A percentile compares a stretch with the other conserved stretches of the same genome.
phyloP scores from a whole-genome alignment of 92 coral and sea anemone species.

The Chrysogorgia sp. region DNA sequence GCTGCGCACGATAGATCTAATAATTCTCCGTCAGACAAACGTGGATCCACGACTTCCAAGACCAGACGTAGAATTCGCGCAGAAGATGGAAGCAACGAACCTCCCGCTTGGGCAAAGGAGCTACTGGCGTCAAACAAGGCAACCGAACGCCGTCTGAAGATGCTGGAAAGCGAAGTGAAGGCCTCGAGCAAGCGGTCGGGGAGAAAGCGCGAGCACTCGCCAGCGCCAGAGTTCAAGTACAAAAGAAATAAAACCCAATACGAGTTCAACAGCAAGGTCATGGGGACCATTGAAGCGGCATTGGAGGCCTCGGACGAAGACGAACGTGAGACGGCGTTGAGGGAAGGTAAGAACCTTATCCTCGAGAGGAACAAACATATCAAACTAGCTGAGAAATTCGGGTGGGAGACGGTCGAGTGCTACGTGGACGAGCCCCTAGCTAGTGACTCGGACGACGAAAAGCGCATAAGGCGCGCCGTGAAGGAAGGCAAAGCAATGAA shows the following conservation, averaged over 20 bases:
- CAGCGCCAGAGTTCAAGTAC: constrained; percentile 44
- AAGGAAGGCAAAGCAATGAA: not conserved
- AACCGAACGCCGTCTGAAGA: constrained; percentile 8
- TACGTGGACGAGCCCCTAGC: constrained; percentile 38
- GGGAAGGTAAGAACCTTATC: constrained; percentile 41
- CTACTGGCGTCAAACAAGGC: constrained; percentile 7
- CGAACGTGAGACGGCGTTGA: constrained; percentile 26
- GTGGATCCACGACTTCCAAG: not conserved
- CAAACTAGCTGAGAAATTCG: constrained; percentile 36
- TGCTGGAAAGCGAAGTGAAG: constrained; percentile 15
- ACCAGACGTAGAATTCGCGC: not conserved
- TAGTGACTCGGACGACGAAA: constrained; percentile 5
- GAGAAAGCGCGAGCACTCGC: constrained; percentile 7
- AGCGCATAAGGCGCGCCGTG: too few relatives aligned
- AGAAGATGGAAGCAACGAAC: not conserved
- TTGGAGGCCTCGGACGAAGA: constrained; percentile 1
- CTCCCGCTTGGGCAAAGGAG: constrained; percentile 4
- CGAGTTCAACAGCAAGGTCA: constrained; percentile 29
- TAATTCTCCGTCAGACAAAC: not conserved
- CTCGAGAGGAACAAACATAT: constrained; percentile 41
- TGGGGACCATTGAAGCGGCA: constrained; percentile 27
- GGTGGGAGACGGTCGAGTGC: constrained; percentile 33
- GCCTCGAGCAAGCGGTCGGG: constrained; percentile 1
- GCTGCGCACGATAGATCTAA: too few relatives aligned
- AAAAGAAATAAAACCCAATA: constrained; percentile 27